Evolutionary conservation across 2,888 invertebrate species (phyloP), one percentile per base, ranked within the genome.

Genomic region (Capitulum mitella): DNA sequence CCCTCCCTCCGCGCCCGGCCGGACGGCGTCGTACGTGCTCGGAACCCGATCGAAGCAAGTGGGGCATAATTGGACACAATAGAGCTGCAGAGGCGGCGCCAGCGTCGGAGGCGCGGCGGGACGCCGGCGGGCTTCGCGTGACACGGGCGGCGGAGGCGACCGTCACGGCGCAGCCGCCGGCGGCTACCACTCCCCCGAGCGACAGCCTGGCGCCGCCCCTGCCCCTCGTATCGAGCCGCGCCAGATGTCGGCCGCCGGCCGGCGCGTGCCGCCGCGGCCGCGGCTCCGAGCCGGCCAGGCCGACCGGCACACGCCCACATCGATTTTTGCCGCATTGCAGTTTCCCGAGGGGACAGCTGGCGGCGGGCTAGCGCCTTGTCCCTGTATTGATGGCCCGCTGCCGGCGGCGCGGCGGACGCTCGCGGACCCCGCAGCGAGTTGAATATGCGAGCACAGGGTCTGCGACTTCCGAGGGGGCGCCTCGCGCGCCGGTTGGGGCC

Each of bases 311-410:
- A n/a, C n/a, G n/a, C n/a, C n/a, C 26, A 32, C 64, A 64, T 64
- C 64, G 64, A 64, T 64, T 64, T 64, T 64, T 34, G 64, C 19
- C 34, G 64, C 64, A 22, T 64, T 64, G 64, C 64, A 64, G 64
- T 64, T 64, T 37, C 64, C 64, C 34, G 64, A 64, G 64, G 64
- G 64, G 64, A 34, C 64, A n/a, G 26, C 34, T 14, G 64, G n/a
- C n/a, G n/a, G n/a, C n/a, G 64, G 34, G 64, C 16, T 64, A 64
- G 64, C 37, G 64, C 22, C 64, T 64, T 64, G 64, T 64, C 37
- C 64, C 64, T 22, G n/a, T 14, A 22, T 64, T 64, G 64, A 64
- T 10, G 64, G 64, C 64, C 14, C 34, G 34, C 1, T 22, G 34
- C 61, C 8, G 54, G 54, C 34, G 37, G 64, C 3, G 14, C 34